phyloP scores from a whole-genome alignment of 2,888 invertebrate species.

The Amblyjoppa proteus region DNA sequence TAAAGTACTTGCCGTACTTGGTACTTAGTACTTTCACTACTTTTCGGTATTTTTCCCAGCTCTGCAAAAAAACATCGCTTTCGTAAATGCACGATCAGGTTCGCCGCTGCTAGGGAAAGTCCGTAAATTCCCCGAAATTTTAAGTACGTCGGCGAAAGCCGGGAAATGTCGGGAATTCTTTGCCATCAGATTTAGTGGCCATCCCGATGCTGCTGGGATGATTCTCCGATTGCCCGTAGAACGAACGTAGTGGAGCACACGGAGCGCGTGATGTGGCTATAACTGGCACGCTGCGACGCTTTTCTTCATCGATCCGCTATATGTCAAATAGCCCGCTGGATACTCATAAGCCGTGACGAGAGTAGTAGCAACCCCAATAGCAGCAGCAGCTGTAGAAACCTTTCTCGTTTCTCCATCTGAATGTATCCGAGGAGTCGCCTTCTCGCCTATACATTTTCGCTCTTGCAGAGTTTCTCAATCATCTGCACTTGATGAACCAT shows the following conservation, averaged over 20 bases:
- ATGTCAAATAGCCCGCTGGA: slow-evolving; percentile 63
- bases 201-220: slow-evolving; percentile 20
- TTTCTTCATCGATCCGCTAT: slow-evolving; percentile 65
- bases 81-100: no score
- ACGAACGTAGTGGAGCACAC: slow-evolving; percentile 32
- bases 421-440: slow-evolving; percentile 50
- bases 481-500: slow-evolving; percentile 54
- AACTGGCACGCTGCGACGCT: slow-evolving; percentile 61
- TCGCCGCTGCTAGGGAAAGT: no score
- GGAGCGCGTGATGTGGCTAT: slow-evolving; percentile 45
- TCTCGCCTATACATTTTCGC: slow-evolving; percentile 42
- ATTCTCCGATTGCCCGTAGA: slow-evolving; percentile 54
- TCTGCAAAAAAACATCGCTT: no score
- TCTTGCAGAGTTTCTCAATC: slow-evolving; percentile 52
- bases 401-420: slow-evolving; percentile 42
- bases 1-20: no score
- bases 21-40: no score
- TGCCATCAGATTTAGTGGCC: no score
- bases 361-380: slow-evolving; percentile 46
- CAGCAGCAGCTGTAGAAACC: slow-evolving; percentile 59
- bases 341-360: slow-evolving; percentile 63
- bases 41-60: no score
- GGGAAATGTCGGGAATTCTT: no score
- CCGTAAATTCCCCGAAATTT: no score
- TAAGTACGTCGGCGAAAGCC: no score